A percentile compares a stretch with the other conserved stretches of the same genome.
Conservation (phyloP, 2,888 invertebrate species). For the Nomada goodeniana region DNA sequence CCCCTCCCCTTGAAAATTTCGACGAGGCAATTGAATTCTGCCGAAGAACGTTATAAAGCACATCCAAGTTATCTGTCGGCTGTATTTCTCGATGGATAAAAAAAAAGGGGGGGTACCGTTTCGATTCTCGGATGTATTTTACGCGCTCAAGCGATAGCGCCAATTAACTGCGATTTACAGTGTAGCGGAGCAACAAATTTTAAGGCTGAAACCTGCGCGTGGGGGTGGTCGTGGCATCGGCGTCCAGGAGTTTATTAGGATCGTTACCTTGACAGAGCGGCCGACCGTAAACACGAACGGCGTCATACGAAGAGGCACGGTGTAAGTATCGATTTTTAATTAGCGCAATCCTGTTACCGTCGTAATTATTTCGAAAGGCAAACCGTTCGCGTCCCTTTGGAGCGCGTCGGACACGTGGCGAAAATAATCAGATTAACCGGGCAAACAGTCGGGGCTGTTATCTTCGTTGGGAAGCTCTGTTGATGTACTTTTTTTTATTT, state of each 20-base stretch:
- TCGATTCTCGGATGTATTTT: not conserved
- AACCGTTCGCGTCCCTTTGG: slow-evolving; percentile 25
- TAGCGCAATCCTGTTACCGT: slow-evolving; percentile 45
- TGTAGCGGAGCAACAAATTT: slow-evolving; percentile 26
- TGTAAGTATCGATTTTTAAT: slow-evolving; percentile 54
- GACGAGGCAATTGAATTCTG: too few species aligned
- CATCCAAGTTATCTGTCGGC: too few species aligned
- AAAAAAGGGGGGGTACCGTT: too few species aligned
- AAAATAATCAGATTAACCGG: slow-evolving; percentile 36
- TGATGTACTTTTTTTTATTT: not conserved
- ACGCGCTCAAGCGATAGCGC: slow-evolving; percentile 33
- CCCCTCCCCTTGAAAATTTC: too few species aligned
- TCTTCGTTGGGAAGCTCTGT: not conserved
- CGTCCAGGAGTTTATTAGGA: slow-evolving; percentile 47
- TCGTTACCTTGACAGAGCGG: slow-evolving; percentile 45
- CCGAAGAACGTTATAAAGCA: too few species aligned
- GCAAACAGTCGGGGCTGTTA: slow-evolving; percentile 3
- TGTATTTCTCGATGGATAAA: not conserved
- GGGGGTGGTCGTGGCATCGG: slow-evolving; percentile 4
- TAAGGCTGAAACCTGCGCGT: not conserved
- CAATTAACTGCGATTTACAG: slow-evolving; percentile 43
- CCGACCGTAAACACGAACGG: slow-evolving; percentile 34
- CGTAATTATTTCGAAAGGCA: slow-evolving; percentile 27
- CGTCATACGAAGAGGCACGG: slow-evolving; percentile 20
- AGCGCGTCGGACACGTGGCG: slow-evolving; percentile 9